Conservation (phyloP, 1,140 invertebrate genomes). For the Papilio polytes region DNA sequence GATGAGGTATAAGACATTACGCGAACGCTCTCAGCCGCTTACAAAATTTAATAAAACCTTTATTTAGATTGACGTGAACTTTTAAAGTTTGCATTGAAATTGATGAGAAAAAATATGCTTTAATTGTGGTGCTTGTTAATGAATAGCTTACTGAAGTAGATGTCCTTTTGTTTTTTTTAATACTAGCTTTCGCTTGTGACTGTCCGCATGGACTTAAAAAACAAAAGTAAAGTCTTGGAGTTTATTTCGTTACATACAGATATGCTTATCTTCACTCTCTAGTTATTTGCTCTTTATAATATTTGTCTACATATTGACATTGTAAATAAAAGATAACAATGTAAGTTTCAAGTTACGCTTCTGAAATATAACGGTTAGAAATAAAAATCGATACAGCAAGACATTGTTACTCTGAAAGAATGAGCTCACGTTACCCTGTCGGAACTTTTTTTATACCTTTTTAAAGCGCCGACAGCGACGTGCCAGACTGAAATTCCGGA, state of each 20-base stretch:
- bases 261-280: too few relatives aligned
- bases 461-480: conserved; percentile 1
- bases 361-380: not conserved
- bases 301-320: too few relatives aligned
- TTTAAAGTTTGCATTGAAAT: conserved; percentile 20
- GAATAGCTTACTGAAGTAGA: not conserved
- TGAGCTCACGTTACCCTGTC: not conserved
- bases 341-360: too few relatives aligned
- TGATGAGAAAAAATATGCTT: not conserved
- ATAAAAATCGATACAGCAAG: conserved; percentile 5
- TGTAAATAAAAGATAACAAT: too few relatives aligned
- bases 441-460: conserved; percentile 2
- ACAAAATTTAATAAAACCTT: conserved; percentile 25
- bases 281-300: too few relatives aligned
- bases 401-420: not conserved
- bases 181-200: too few relatives aligned
- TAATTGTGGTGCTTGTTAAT: not conserved
- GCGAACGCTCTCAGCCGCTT: not conserved
- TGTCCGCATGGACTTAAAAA: too few relatives aligned
- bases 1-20: conserved; percentile 29
- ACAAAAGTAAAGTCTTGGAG: too few relatives aligned
- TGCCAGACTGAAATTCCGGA: conserved; percentile 4
- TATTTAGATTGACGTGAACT: conserved; percentile 25
- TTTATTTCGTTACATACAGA: too few relatives aligned
- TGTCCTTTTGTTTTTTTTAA: too few relatives aligned